A percentile compares a stretch with the other conserved stretches of the same genome.
phyloP scores from a whole-genome alignment of 1,140 invertebrate species.

The Cylas formicarius region DNA sequence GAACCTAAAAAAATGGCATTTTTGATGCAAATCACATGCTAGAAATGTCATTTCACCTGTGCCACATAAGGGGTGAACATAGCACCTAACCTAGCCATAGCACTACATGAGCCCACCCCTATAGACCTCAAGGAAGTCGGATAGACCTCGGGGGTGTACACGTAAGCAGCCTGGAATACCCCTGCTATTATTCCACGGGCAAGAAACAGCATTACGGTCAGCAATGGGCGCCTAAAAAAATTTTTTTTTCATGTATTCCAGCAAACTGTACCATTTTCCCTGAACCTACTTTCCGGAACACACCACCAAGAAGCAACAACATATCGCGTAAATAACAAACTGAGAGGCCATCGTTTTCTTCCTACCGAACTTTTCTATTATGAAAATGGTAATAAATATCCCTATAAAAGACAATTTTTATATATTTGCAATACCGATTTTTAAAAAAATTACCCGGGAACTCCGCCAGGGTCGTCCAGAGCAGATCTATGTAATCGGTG shows the following conservation, averaged over 20 bases:
- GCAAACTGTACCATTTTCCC: neutral
- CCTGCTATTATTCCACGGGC: slow-evolving; percentile 88
- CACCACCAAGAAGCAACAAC: slow-evolving; percentile 72
- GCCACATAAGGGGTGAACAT: slow-evolving; percentile 91
- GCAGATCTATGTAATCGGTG: slow-evolving; percentile 83
- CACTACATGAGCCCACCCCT: slow-evolving; percentile 82
- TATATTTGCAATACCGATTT: slow-evolving; percentile 4
- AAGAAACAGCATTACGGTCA: slow-evolving; percentile 81
- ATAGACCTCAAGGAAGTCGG: slow-evolving; percentile 82
- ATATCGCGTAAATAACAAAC: slow-evolving; percentile 77
- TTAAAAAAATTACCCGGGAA: slow-evolving; percentile 67
- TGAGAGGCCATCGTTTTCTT: slow-evolving; percentile 94
- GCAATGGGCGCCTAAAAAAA: slow-evolving; percentile 60
- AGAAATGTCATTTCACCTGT: no score
- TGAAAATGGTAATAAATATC: slow-evolving; percentile 84
- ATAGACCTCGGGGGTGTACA: slow-evolving; percentile 93
- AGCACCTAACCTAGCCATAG: slow-evolving; percentile 84
- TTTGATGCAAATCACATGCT: neutral
- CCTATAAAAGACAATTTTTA: slow-evolving; percentile 53
- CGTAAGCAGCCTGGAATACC: slow-evolving; percentile 90
- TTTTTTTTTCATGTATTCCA: no score
- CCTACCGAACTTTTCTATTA: slow-evolving; percentile 84
- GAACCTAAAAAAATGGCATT: slow-evolving; percentile 46
- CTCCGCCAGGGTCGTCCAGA: slow-evolving; percentile 93
- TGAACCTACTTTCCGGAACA: slow-evolving; percentile 64